These are phyloP conservation scores for Trachelus troglodyta DNA, from an alignment of 2,888 invertebrate species.

Conservation along the genomic window DNA sequence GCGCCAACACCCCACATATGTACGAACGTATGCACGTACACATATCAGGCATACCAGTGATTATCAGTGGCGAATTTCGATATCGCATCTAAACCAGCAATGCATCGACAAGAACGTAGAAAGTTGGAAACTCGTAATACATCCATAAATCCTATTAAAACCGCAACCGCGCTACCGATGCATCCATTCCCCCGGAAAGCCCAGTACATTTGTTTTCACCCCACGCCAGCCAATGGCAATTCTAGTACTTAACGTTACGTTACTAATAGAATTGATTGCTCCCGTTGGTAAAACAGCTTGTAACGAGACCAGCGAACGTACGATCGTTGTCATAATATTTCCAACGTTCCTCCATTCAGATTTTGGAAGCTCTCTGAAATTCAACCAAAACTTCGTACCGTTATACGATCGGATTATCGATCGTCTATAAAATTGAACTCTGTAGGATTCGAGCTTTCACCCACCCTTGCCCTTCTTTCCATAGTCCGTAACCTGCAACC, in stretches of 20 bases:
- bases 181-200: not conserved
- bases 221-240: constrained; percentile 22
- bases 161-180: not conserved
- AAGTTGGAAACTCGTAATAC: not conserved
- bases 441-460: not conserved
- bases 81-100: not conserved
- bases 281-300: not conserved
- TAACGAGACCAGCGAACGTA: not conserved
- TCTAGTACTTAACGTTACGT: constrained; percentile 28
- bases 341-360: not conserved
- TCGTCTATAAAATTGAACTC: not conserved
- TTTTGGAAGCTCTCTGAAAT: not conserved
- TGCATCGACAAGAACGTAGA: not conserved
- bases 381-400: not conserved
- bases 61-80: not conserved
- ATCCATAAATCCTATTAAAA: constrained; percentile 6
- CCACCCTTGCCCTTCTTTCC: not conserved
- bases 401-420: not conserved
- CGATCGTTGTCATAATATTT: constrained; percentile 1
- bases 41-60: not conserved
- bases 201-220: constrained; percentile 40
- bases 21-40: not conserved
- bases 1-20: too few species aligned
- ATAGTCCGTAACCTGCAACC: not conserved
- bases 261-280: constrained; percentile 35